phyloP scores from a whole-genome alignment of 2,888 invertebrate species.

The Mellilla xanthometata region DNA sequence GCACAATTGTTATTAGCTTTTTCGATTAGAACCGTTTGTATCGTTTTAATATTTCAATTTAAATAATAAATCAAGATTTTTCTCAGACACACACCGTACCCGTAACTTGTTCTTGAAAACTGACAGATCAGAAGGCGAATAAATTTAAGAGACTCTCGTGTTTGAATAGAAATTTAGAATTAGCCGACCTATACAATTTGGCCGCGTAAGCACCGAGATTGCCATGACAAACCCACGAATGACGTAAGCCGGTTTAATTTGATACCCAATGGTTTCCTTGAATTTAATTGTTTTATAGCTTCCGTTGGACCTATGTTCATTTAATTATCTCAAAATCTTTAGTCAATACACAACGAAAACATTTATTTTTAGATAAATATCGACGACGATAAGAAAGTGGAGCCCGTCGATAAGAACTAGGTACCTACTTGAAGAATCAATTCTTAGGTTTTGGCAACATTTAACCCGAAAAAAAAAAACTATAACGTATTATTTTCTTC shows the following conservation, averaged over 20 bases:
- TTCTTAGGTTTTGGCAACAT: too few species aligned
- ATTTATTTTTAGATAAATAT: too few species aligned
- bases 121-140: slow-evolving; percentile 38
- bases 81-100: slow-evolving; percentile 45
- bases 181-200: slow-evolving; percentile 36
- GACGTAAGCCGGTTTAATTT: slow-evolving; percentile 17
- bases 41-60: slow-evolving; percentile 14
- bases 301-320: slow-evolving; percentile 1
- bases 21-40: not conserved
- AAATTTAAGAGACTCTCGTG: slow-evolving; percentile 27
- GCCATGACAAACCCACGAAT: slow-evolving; percentile 42
- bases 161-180: not conserved
- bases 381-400: too few species aligned
- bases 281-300: slow-evolving; percentile 9
- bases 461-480: too few species aligned
- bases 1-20: slow-evolving; percentile 36
- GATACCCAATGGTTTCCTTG: slow-evolving; percentile 16
- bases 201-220: slow-evolving; percentile 47
- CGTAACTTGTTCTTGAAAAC: slow-evolving; percentile 51
- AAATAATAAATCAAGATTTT: slow-evolving; percentile 28
- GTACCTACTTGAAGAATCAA: too few species aligned
- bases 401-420: too few species aligned
- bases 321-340: not conserved
- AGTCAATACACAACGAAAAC: not conserved
- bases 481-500: too few species aligned